Conservation (phyloP, 2,888 invertebrate species). For the Crepidodera aurea region DNA sequence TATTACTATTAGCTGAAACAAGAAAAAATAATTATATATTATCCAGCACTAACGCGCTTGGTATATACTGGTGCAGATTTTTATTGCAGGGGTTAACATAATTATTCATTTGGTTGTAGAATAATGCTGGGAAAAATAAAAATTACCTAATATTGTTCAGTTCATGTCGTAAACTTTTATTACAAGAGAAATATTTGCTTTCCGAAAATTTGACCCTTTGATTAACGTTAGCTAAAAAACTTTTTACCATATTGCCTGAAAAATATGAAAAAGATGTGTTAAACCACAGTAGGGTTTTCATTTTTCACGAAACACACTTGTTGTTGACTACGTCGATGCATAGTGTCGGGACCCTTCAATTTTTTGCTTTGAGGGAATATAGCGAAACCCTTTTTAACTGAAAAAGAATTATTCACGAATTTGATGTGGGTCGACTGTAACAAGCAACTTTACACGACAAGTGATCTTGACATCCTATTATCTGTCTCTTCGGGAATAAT, state of each 20-base stretch:
- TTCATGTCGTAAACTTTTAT: no score
- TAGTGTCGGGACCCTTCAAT: conserved; percentile 32
- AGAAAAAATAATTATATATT: background rate
- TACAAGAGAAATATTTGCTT: no score
- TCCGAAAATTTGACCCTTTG: no score
- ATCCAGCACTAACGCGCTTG: no score
- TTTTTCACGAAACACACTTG: conserved; percentile 23
- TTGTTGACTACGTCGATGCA: conserved; percentile 27
- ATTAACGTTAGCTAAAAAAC: no score
- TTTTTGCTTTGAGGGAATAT: conserved; percentile 36
- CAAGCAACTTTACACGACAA: conserved; percentile 35
- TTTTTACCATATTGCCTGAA: no score
- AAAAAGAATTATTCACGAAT: conserved; percentile 37
- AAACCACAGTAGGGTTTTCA: background rate
- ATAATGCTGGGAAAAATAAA: no score
- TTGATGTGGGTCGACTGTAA: conserved; percentile 40
- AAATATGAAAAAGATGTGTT: no score
- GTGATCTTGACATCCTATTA: conserved; percentile 33
- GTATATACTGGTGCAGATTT: no score
- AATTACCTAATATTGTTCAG: no score
- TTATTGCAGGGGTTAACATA: no score
- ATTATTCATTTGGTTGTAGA: no score
- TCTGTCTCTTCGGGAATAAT: conserved; percentile 26
- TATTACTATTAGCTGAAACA: conserved; percentile 18
- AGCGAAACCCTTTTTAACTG: conserved; percentile 36